These are phyloP conservation scores for Acanthochromis polyacanthus DNA, from an alignment of 2,113 vertebrate species.

Conservation along the genomic window DNA sequence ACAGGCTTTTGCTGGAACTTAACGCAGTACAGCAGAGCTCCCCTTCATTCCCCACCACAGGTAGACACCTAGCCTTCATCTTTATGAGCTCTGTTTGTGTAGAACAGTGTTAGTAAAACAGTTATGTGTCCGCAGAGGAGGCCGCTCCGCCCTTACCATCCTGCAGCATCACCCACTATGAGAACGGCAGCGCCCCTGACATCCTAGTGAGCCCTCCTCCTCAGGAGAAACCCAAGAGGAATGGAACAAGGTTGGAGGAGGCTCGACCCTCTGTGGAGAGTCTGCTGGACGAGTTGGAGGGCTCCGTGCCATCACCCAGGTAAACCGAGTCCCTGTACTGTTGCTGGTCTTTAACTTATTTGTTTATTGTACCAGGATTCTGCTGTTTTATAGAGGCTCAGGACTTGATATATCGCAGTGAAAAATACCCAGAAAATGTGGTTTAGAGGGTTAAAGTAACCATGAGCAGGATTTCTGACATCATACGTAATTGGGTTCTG, in stretches of 20 bases:
- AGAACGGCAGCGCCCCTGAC: slow-evolving; percentile 86
- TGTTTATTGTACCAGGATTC: too few relatives aligned
- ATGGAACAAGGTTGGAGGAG: slow-evolving; percentile 89
- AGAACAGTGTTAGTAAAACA: neutral
- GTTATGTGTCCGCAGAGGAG: slow-evolving; percentile 79
- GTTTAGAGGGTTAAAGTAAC: too few relatives aligned
- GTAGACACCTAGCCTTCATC: slow-evolving; percentile 69
- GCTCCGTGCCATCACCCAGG: slow-evolving; percentile 93
- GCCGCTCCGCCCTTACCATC: slow-evolving; percentile 82
- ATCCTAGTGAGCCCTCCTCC: slow-evolving; percentile 81
- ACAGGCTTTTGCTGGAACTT: slow-evolving; percentile 94
- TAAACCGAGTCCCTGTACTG: slow-evolving; percentile 68
- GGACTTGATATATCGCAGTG: too few relatives aligned
- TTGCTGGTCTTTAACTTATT: neutral
- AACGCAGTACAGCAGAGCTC: slow-evolving; percentile 95
- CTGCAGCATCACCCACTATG: slow-evolving; percentile 88
- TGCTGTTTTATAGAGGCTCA: too few relatives aligned
- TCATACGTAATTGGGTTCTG: too few relatives aligned
- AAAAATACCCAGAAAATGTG: too few relatives aligned
- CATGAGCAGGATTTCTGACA: too few relatives aligned
- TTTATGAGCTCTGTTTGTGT: neutral
- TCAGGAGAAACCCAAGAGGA: slow-evolving; percentile 92
- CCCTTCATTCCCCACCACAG: slow-evolving; percentile 87
- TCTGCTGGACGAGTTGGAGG: slow-evolving; percentile 95
- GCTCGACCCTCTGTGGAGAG: slow-evolving; percentile 93